These are phyloP conservation scores for Pogona vitticeps DNA, from an alignment of 2,113 vertebrate genomes.

Conservation along the genomic window DNA sequence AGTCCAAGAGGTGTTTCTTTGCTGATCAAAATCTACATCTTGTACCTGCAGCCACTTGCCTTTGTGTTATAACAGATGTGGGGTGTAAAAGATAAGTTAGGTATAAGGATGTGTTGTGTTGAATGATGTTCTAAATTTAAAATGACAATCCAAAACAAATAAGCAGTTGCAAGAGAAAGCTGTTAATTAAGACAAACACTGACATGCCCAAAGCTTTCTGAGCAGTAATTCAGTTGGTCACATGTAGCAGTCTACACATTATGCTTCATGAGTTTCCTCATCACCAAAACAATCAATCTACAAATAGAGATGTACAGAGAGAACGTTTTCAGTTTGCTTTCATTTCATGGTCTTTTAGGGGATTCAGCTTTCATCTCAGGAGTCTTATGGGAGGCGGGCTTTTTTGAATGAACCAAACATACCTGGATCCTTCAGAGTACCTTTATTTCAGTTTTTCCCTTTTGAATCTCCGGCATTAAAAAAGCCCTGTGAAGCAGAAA, in stretches of 20 bases:
- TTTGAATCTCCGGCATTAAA: no score
- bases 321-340: no score
- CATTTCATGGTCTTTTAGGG: no score
- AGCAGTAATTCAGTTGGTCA: not conserved
- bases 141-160: conserved; percentile 3
- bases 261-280: no score
- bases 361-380: no score
- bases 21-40: not conserved
- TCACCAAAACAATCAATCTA: not conserved
- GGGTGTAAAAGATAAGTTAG: not conserved
- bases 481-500: no score
- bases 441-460: no score
- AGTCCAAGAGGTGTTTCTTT: not conserved
- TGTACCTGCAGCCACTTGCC: not conserved
- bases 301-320: no score
- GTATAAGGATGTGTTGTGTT: not conserved
- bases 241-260: not conserved
- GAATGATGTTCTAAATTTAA: conserved; percentile 3
- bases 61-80: not conserved
- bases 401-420: no score
- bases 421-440: no score
- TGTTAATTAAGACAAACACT: conserved; percentile 1
- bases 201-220: not conserved
- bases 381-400: no score
- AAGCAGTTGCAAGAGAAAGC: not conserved